Evolutionary conservation across 2,888 invertebrate species (phyloP).

Genomic region (Drosophila silvestris): DNA sequence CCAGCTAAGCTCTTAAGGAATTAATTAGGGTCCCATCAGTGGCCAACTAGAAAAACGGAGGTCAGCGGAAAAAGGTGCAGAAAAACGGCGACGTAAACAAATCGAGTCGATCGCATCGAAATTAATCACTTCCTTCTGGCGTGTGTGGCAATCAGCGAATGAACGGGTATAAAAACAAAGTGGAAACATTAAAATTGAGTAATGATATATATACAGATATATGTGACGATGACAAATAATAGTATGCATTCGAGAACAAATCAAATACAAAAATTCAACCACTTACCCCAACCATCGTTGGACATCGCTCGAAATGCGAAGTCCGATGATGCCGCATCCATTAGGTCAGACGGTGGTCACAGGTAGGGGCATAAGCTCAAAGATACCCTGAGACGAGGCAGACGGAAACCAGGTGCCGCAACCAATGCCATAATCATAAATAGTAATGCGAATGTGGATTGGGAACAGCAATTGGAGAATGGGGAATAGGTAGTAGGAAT

Average conservation of each 20-base stretch:
- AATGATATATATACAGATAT: slow-evolving; percentile 43
- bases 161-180: not conserved
- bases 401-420: slow-evolving; percentile 29
- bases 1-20: slow-evolving; percentile 49
- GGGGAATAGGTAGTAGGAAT: slow-evolving; percentile 42
- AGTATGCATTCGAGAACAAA: not conserved
- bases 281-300: slow-evolving; percentile 3
- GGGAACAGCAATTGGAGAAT: slow-evolving; percentile 34
- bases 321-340: slow-evolving; percentile 70
- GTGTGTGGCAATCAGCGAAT: slow-evolving; percentile 1
- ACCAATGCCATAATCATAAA: slow-evolving; percentile 52
- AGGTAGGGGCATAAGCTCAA: slow-evolving; percentile 26
- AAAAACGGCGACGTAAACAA: slow-evolving; percentile 42
- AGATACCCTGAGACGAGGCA: slow-evolving; percentile 17
- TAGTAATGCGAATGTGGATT: slow-evolving; percentile 28
- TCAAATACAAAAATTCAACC: not conserved
- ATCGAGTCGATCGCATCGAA: slow-evolving; percentile 68
- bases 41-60: slow-evolving; percentile 30
- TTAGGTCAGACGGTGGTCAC: slow-evolving; percentile 68
- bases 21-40: slow-evolving; percentile 62
- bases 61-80: slow-evolving; percentile 26
- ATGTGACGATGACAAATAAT: slow-evolving; percentile 32
- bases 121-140: slow-evolving; percentile 65
- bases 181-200: slow-evolving; percentile 45
- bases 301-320: slow-evolving; percentile 68